A percentile compares a stretch with the other conserved stretches of the same genome.
phyloP scores from a whole-genome alignment of 2,797 vertebrate species.

The Hybognathus amarus region DNA sequence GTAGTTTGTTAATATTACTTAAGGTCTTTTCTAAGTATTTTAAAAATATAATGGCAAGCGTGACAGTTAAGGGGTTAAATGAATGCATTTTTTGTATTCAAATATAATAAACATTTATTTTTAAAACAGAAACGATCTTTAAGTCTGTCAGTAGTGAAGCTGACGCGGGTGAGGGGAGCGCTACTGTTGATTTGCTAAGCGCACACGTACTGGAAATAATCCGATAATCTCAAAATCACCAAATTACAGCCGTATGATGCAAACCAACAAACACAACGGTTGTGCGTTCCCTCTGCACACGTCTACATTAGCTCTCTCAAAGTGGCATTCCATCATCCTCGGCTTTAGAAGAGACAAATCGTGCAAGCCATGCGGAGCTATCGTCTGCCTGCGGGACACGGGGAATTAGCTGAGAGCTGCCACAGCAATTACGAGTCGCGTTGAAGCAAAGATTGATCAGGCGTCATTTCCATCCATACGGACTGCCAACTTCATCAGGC shows the following conservation, averaged over 20 bases:
- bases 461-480: slow-evolving; percentile 13
- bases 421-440: slow-evolving; percentile 31
- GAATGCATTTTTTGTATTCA: too few species aligned
- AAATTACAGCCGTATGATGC: slow-evolving; percentile 1
- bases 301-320: slow-evolving; percentile 10
- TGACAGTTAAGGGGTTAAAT: too few species aligned
- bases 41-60: too few species aligned
- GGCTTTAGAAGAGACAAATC: slow-evolving; percentile 40
- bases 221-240: slow-evolving; percentile 17
- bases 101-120: too few species aligned
- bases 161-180: background rate
- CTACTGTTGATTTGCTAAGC: background rate
- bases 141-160: background rate
- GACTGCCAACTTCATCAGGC: slow-evolving; percentile 10
- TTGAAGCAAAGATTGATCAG: slow-evolving; percentile 39
- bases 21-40: too few species aligned
- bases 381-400: slow-evolving; percentile 31
- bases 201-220: background rate
- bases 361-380: slow-evolving; percentile 15
- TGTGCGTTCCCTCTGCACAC: background rate
- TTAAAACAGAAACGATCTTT: background rate
- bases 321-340: slow-evolving; percentile 27
- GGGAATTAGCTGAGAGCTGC: slow-evolving; percentile 37
- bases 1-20: too few species aligned
- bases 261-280: slow-evolving; percentile 4